Conservation (phyloP, 1,140 invertebrate genomes). For the Plectrocnemia conspersa region DNA sequence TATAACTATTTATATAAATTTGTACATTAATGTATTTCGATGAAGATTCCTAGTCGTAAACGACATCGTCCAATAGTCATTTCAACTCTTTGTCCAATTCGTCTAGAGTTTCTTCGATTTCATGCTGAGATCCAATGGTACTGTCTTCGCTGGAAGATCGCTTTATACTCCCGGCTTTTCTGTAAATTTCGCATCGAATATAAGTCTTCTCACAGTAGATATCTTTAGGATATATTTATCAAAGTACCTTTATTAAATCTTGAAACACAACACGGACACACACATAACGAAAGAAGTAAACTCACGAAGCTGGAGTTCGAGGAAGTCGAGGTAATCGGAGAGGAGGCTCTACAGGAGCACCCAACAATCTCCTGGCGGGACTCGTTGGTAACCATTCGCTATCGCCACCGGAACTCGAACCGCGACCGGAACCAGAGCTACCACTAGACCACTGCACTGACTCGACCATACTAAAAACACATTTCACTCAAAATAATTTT, state of each 20-base stretch:
- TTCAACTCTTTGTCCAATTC: conserved; percentile 23
- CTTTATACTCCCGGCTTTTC: conserved; percentile 43
- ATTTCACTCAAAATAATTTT: background rate
- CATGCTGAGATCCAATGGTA: conserved; percentile 43
- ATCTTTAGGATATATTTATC: conserved; percentile 3
- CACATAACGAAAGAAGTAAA: conserved; percentile 9
- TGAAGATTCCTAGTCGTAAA: conserved; percentile 29
- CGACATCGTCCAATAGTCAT: conserved; percentile 34
- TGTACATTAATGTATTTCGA: too few species aligned
- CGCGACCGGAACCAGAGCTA: conserved; percentile 47
- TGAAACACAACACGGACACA: background rate
- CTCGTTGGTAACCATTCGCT: conserved; percentile 40
- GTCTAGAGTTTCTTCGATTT: conserved; percentile 36
- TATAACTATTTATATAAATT: too few species aligned
- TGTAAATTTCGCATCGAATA: conserved; percentile 30
- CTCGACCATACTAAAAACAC: conserved; percentile 41
- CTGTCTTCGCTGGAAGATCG: conserved; percentile 50
- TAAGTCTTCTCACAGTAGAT: background rate
- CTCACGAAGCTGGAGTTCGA: conserved; percentile 30
- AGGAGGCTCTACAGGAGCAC: conserved; percentile 19
- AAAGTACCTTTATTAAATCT: too few species aligned
- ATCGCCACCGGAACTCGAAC: conserved; percentile 47
- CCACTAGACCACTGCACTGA: conserved; percentile 44
- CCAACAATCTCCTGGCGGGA: conserved; percentile 29
- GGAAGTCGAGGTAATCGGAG: conserved; percentile 24